Base-by-base conservation (phyloP, 2,888 invertebrate genomes). In the Cataglyphis albicans region DNA sequence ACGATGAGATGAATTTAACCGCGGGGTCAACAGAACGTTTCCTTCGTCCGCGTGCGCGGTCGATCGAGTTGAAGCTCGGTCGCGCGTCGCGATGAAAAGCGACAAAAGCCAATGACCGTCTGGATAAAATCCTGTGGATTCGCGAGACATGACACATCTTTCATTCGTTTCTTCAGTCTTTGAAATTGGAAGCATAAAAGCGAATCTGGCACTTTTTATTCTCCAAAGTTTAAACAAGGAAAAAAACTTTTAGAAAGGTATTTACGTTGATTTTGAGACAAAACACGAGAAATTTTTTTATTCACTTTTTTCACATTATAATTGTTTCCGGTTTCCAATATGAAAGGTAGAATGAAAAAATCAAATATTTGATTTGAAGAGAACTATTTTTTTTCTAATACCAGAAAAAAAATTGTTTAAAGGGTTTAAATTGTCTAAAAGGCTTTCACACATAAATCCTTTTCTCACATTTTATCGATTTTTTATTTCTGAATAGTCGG, bases 1-100 rank as follows among this genome's bases (percentile, higher is more conserved):
- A 52, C 61, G 73, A 67, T 72, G 67, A 73, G 84, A 86, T 87
- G 87, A 82, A 87, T 88, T 84, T 78, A 82, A 88, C 83, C 83
- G 85, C 55, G 67, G 84, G 82, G 84, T 87, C 84, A 87, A 87
- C 76, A 72, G 59, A 32, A 41, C 59, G 55, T 63, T 63, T 74
- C 57, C 72, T 83, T 67, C 63, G 67, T 59, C 18, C 25, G 55
- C 78, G 76, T 38, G 57, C 48, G 29, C 61, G 68, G 38, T n/a
- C 73, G 81, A 80, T 84, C 82, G 82, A 81, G 65, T 80, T 78
- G 57, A 84, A 55, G 70, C 35, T 41, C 64, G 61, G 52, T 63
- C 67, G 65, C 75, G 32, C 78, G 76, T 25, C 41, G 38, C 52
- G n/a, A 76, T 64, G 75, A 67, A 76, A 82, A 76, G 59, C 18